phyloP scores from a whole-genome alignment of 2,113 vertebrate species.

The Ginglymostoma cirratum region DNA sequence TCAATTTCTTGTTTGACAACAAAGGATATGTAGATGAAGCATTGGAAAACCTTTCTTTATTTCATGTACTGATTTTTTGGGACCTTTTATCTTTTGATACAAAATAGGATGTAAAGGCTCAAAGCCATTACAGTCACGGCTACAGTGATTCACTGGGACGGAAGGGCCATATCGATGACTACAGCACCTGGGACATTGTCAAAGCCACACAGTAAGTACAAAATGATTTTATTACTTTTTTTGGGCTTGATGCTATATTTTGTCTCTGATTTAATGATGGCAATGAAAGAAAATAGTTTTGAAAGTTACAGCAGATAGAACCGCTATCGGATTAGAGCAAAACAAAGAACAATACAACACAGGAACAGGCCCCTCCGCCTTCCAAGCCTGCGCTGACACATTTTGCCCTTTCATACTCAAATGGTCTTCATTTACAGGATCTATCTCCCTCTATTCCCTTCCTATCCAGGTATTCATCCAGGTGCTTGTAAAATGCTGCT shows the following conservation, averaged over 20 bases:
- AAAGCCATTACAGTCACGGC: constrained; percentile 90
- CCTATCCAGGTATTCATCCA: too few relatives aligned
- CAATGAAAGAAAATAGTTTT: not conserved
- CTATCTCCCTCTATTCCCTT: too few relatives aligned
- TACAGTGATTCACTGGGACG: constrained; percentile 83
- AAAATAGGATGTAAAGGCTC: constrained; percentile 84
- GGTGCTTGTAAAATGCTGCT: too few relatives aligned
- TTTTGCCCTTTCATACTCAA: too few relatives aligned
- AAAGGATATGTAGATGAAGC: not conserved
- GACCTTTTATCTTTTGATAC: not conserved
- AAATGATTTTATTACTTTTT: not conserved
- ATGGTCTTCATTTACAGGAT: too few relatives aligned
- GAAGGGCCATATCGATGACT: constrained; percentile 93
- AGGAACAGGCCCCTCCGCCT: too few relatives aligned
- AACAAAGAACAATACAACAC: too few relatives aligned
- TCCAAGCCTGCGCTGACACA: too few relatives aligned
- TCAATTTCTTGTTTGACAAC: not conserved
- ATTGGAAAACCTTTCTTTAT: not conserved
- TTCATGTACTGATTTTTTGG: not conserved
- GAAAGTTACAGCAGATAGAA: not conserved
- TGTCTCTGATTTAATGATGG: not conserved
- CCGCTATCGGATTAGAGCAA: not conserved
- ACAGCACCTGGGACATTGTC: constrained; percentile 98
- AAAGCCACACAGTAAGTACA: constrained; percentile 96
- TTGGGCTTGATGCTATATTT: not conserved